A percentile compares a stretch with the other conserved stretches of the same genome.
Evolutionary conservation across 2,888 invertebrate genomes (phyloP).

Genomic region (Leucophenga montana): DNA sequence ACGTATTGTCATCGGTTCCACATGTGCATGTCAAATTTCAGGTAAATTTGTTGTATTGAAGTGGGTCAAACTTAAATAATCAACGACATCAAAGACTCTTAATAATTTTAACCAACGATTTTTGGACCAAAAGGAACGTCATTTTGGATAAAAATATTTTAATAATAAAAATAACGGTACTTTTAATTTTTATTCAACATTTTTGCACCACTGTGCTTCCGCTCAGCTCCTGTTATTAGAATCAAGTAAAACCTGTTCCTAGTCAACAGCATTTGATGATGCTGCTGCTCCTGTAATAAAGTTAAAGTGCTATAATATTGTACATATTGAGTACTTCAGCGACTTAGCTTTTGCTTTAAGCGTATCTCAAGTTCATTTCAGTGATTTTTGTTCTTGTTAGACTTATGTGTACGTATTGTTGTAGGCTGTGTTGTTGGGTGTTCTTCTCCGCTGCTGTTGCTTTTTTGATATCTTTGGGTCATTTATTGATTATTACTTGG

Average conservation of each 20-base stretch:
- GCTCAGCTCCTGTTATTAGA: neutral
- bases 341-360: slow-evolving; percentile 5
- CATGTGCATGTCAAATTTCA: too few relatives aligned
- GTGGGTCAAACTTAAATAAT: too few relatives aligned
- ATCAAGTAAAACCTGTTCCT: neutral
- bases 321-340: slow-evolving; percentile 24
- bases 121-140: too few relatives aligned
- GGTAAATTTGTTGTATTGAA: too few relatives aligned
- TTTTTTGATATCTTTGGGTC: slow-evolving; percentile 40
- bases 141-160: too few relatives aligned
- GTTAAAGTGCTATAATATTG: slow-evolving; percentile 17
- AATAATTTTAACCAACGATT: too few relatives aligned
- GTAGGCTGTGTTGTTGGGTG: slow-evolving; percentile 16
- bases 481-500: slow-evolving; percentile 41
- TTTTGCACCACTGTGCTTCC: too few relatives aligned
- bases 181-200: too few relatives aligned
- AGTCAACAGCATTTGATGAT: slow-evolving; percentile 7
- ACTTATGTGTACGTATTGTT: neutral
- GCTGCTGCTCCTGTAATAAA: slow-evolving; percentile 14
- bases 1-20: too few relatives aligned
- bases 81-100: too few relatives aligned
- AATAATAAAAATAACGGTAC: too few relatives aligned
- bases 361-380: slow-evolving; percentile 20
- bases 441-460: slow-evolving; percentile 6
- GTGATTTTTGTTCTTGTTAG: slow-evolving; percentile 19